phyloP scores from a whole-genome alignment of 2,888 invertebrate species.

The Caenorhabditis macrosperma region DNA sequence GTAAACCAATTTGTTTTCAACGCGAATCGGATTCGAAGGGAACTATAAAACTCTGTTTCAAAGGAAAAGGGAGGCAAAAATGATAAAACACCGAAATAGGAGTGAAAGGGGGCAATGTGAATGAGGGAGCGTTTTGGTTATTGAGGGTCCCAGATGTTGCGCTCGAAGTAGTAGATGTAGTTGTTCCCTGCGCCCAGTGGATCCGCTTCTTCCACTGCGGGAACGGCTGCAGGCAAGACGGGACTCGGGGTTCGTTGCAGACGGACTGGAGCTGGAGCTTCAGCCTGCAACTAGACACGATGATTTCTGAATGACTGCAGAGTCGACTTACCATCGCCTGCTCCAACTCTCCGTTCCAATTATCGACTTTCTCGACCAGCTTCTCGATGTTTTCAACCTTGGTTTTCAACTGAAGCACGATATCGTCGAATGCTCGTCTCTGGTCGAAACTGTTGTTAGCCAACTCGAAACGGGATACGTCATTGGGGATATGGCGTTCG shows the following conservation, averaged over 20 bases:
- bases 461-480: neutral
- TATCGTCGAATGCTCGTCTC: conserved; percentile 17
- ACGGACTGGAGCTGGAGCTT: neutral
- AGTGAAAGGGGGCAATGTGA: neutral
- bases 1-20: neutral
- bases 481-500: neutral
- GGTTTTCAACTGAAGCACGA: neutral
- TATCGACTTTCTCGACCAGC: conserved; percentile 5
- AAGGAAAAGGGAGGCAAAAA: neutral
- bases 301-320: neutral
- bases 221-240: neutral
- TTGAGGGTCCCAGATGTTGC: neutral
- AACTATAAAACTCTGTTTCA: conserved; percentile 7
- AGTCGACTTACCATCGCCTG: neutral
- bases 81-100: neutral
- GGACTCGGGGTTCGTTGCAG: neutral
- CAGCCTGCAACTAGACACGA: neutral
- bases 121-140: neutral
- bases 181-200: neutral
- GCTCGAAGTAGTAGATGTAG: conserved; percentile 4
- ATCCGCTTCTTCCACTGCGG: neutral
- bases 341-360: conserved; percentile 13
- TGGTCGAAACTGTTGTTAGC: conserved; percentile 14
- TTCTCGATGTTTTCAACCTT: conserved; percentile 8
- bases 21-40: neutral